These are phyloP conservation scores for Parthenolecanium corni DNA, from an alignment of 2,888 invertebrate genomes.

Conservation along the genomic window DNA sequence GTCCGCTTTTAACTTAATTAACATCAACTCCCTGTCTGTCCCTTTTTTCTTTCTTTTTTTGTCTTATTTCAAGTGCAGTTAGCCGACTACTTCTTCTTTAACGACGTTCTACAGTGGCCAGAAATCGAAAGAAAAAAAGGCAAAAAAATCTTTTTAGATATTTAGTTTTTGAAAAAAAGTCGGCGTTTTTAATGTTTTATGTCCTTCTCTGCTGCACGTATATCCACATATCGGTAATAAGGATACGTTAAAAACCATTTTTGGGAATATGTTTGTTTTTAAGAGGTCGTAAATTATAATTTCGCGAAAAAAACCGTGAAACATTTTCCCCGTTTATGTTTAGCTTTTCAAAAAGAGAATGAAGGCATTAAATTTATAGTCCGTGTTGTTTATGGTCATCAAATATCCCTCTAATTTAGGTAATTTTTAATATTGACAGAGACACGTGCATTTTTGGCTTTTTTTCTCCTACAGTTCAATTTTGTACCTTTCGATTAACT, in stretches of 20 bases:
- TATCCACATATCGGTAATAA: conserved; percentile 13
- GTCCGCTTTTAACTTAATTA: conserved; percentile 23
- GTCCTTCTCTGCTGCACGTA: background rate
- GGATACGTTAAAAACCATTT: conserved; percentile 8
- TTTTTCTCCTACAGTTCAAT: too few species aligned
- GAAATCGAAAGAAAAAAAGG: conserved; percentile 1
- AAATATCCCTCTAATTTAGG: background rate
- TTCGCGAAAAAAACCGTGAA: conserved; percentile 10
- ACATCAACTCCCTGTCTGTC: conserved; percentile 14
- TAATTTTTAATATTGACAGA: background rate
- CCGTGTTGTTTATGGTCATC: background rate
- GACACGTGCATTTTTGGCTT: background rate
- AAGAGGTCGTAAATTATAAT: conserved; percentile 20
- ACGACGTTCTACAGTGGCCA: background rate
- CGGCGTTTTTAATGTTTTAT: conserved; percentile 22
- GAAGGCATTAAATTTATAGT: background rate
- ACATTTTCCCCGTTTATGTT: background rate
- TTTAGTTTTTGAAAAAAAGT: conserved; percentile 1
- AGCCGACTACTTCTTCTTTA: conserved; percentile 20
- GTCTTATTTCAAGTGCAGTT: conserved; percentile 16
- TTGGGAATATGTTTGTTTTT: conserved; percentile 21
- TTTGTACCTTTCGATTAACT: too few species aligned
- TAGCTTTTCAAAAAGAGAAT: background rate
- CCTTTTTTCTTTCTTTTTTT: conserved; percentile 6
- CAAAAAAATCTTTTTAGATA: background rate